A percentile compares a stretch with the other conserved stretches of the same genome.
Conservation (phyloP, 2,797 vertebrate genomes). For the Acipenser ruthenus region DNA sequence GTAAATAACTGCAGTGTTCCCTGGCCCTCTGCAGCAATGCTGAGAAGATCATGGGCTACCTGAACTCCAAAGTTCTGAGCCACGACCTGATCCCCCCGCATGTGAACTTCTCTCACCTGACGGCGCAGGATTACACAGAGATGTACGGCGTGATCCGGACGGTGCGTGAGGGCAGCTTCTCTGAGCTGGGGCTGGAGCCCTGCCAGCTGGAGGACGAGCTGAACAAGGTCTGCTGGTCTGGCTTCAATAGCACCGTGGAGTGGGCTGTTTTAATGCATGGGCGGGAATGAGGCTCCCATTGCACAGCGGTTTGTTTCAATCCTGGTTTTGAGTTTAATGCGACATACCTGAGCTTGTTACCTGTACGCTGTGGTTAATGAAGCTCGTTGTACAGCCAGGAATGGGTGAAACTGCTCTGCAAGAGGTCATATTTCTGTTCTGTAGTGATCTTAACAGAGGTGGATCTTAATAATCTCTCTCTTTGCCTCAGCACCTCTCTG, state of each 20-base stretch:
- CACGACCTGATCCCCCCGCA: constrained; percentile 85
- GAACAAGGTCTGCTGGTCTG: constrained; percentile 59
- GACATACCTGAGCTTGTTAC: neutral
- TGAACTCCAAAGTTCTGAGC: constrained; percentile 75
- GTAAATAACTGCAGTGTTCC: too few relatives aligned
- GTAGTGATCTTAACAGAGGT: neutral
- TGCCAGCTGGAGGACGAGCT: constrained; percentile 88
- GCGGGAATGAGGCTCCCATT: too few relatives aligned
- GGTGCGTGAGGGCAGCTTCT: constrained; percentile 74
- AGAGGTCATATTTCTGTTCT: neutral
- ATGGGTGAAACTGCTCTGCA: neutral
- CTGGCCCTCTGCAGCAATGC: constrained; percentile 60
- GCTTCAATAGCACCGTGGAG: neutral
- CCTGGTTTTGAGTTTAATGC: too few relatives aligned
- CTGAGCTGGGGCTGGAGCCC: constrained; percentile 73
- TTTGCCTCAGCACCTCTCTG: too few relatives aligned
- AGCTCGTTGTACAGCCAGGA: neutral
- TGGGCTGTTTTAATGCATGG: too few relatives aligned
- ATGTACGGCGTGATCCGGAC: constrained; percentile 85
- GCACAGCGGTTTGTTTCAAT: too few relatives aligned
- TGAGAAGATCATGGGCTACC: constrained; percentile 84
- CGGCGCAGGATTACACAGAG: constrained; percentile 75
- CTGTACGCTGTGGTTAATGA: neutral
- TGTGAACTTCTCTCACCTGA: constrained; percentile 84
- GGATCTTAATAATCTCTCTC: neutral